Evolutionary conservation across 2,888 invertebrate species (phyloP).

Genomic region (Synergus itoensis): DNA sequence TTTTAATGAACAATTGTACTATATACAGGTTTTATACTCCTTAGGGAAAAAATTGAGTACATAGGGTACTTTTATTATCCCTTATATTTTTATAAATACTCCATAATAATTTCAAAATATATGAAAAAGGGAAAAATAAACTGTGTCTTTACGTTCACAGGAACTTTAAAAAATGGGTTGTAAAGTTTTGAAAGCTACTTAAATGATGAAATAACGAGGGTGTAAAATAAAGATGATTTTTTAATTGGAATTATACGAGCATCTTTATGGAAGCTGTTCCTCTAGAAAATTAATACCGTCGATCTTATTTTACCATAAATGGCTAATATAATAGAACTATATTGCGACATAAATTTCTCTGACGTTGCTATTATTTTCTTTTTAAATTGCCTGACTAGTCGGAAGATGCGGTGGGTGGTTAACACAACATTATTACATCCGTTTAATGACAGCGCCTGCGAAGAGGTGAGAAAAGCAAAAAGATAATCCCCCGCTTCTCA

Average conservation of each 20-base stretch:
- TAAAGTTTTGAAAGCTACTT: neutral
- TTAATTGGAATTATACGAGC: neutral
- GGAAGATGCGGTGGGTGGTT: constrained; percentile 39
- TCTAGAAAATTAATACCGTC: neutral
- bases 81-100: too few relatives aligned
- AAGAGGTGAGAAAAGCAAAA: constrained; percentile 46
- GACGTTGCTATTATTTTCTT: constrained; percentile 17
- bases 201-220: neutral
- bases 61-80: too few relatives aligned
- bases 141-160: neutral
- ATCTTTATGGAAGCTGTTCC: neutral
- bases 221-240: neutral
- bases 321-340: constrained; percentile 25
- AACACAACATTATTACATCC: constrained; percentile 55
- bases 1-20: too few relatives aligned
- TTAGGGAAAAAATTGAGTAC: too few relatives aligned
- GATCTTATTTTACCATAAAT: constrained; percentile 19
- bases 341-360: constrained; percentile 34
- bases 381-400: constrained; percentile 17
- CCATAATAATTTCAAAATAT: too few relatives aligned
- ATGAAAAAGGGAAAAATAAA: neutral
- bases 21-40: too few relatives aligned
- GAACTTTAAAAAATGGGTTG: neutral
- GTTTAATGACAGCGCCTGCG: constrained; percentile 51
- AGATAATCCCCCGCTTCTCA: neutral